Conservation (phyloP, 1,140 invertebrate genomes). For the Cydia splendana region DNA sequence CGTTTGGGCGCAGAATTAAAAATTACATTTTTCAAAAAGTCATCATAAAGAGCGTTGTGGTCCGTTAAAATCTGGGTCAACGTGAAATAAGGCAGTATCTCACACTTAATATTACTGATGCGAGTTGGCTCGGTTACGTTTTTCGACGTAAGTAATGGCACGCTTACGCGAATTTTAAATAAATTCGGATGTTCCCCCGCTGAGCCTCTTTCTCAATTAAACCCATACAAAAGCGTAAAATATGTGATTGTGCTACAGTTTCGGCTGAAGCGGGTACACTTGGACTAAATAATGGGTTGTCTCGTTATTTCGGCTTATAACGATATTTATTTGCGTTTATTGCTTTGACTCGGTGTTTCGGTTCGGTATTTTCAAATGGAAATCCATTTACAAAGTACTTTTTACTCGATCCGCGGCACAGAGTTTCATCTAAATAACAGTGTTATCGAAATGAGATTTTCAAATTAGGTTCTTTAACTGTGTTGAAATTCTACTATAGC, state of each 20-base stretch:
- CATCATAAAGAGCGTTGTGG: slow-evolving; percentile 72
- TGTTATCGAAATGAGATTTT: slow-evolving; percentile 21
- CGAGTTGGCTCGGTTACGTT: slow-evolving; percentile 55
- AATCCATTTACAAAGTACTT: slow-evolving; percentile 17
- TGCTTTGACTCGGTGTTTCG: slow-evolving; percentile 37
- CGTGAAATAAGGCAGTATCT: slow-evolving; percentile 68
- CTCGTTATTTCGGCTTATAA: slow-evolving; percentile 74
- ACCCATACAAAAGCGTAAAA: slow-evolving; percentile 74
- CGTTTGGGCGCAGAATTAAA: slow-evolving; percentile 68
- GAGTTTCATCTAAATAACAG: slow-evolving; percentile 15
- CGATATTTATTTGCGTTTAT: slow-evolving; percentile 68
- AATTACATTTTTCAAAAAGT: slow-evolving; percentile 78
- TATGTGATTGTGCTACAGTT: slow-evolving; percentile 77
- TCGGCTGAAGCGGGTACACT: slow-evolving; percentile 55
- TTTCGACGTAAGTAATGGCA: slow-evolving; percentile 71
- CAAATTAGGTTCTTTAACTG: slow-evolving; percentile 11
- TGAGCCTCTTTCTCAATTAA: slow-evolving; percentile 76
- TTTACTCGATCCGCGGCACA: background rate
- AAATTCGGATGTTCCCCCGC: slow-evolving; percentile 73
- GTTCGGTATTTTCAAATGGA: slow-evolving; percentile 13
- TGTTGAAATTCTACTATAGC: slow-evolving; percentile 7
- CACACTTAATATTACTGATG: slow-evolving; percentile 74
- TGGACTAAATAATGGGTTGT: slow-evolving; percentile 69
- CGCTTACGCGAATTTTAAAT: slow-evolving; percentile 69
- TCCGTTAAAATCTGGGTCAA: slow-evolving; percentile 73